Percentiles rank a stretch among this genome's conserved stretches.
Conservation (phyloP, 2,113 vertebrate genomes). For the Entomyzon cyanotis region DNA sequence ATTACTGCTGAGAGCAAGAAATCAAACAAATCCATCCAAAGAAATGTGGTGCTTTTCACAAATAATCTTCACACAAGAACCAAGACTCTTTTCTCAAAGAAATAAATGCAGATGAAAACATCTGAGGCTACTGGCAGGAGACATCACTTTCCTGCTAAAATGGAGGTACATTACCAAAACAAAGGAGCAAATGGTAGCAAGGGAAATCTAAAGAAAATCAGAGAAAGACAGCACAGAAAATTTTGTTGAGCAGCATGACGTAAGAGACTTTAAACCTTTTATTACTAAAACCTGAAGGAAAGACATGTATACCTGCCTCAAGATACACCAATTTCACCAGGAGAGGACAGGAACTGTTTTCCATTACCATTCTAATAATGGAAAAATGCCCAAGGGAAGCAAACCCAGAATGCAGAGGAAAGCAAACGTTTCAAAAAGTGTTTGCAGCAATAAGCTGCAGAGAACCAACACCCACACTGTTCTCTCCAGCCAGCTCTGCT, state of each 20-base stretch:
- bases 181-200: not conserved
- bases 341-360: not conserved
- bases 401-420: not conserved
- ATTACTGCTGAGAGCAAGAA: not conserved
- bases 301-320: not conserved
- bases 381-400: conserved; percentile 27
- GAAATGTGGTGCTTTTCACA: not conserved
- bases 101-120: not conserved
- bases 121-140: not conserved
- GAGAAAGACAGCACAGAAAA: not conserved
- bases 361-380: conserved; percentile 18
- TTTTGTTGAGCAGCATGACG: not conserved
- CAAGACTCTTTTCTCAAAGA: not conserved
- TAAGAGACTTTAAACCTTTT: not conserved
- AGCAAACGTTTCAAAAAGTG: not conserved
- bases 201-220: not conserved
- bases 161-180: not conserved
- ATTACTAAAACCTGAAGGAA: not conserved
- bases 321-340: not conserved
- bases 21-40: not conserved
- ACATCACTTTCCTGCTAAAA: not conserved
- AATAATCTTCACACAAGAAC: not conserved
- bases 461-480: not conserved
- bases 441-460: not conserved
- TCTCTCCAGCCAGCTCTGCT: not conserved